Conservation (phyloP, 2,113 vertebrate genomes). For the Ceratotherium simum region DNA sequence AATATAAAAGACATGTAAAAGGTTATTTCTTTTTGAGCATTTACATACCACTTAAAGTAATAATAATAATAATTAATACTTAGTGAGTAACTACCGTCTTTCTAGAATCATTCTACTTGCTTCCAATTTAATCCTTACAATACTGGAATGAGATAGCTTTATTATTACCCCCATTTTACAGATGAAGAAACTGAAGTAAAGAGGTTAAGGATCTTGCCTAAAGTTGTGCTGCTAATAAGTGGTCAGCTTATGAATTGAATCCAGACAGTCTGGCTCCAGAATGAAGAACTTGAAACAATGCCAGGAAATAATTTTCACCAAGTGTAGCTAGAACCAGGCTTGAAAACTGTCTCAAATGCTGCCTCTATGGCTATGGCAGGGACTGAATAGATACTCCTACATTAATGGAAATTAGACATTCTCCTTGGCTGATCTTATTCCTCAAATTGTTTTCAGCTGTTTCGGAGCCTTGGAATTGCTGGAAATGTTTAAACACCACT, state of each 20-base stretch:
- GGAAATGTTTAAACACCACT: slow-evolving; percentile 71
- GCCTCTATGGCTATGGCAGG: slow-evolving; percentile 20
- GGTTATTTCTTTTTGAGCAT: neutral
- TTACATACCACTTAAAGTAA: neutral
- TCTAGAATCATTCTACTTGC: neutral
- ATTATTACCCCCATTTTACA: slow-evolving; percentile 37
- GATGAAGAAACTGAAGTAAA: slow-evolving; percentile 52
- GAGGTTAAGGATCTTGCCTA: slow-evolving; percentile 5
- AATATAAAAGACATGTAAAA: neutral
- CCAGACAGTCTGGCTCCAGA: slow-evolving; percentile 67
- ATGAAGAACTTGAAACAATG: slow-evolving; percentile 51
- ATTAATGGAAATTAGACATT: slow-evolving; percentile 76
- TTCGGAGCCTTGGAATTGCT: slow-evolving; percentile 52
- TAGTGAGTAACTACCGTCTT: neutral
- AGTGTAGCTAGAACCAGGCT: slow-evolving; percentile 63
- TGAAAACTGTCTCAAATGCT: slow-evolving; percentile 61
- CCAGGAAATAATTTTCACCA: slow-evolving; percentile 71
- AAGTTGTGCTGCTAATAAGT: neutral
- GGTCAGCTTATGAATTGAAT: slow-evolving; percentile 40
- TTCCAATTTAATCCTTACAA: neutral
- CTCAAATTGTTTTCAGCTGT: slow-evolving; percentile 79
- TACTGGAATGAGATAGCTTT: neutral
- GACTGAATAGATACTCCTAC: slow-evolving; percentile 54
- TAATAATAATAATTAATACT: neutral
- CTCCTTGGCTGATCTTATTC: slow-evolving; percentile 63